These are phyloP conservation scores for Agrochola litura DNA, from an alignment of 2,888 invertebrate species.

Conservation along the genomic window DNA sequence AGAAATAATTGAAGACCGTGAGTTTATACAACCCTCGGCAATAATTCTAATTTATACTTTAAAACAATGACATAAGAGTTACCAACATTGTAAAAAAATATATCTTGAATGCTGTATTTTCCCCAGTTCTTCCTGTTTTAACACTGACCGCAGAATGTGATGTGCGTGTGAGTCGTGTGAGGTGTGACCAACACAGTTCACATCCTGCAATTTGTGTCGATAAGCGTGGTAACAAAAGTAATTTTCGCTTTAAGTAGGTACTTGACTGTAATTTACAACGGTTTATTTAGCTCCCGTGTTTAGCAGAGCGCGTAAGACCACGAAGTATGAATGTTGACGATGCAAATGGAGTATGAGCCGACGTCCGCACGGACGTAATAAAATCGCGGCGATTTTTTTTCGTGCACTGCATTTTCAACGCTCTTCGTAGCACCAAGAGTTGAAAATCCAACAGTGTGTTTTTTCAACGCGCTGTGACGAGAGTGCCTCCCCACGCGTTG, in stretches of 20 bases:
- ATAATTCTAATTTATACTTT: neutral
- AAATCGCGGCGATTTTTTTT: too few species aligned
- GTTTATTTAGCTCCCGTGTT: neutral
- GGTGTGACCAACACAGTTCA: neutral
- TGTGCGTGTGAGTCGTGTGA: neutral
- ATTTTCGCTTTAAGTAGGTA: constrained; percentile 16
- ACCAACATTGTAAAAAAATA: neutral
- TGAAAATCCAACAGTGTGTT: too few species aligned
- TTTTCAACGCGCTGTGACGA: too few species aligned
- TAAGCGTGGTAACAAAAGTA: neutral
- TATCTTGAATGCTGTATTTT: neutral
- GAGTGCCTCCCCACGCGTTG: too few species aligned
- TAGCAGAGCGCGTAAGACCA: neutral
- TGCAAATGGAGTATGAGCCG: neutral
- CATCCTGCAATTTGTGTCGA: constrained; percentile 26
- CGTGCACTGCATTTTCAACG: too few species aligned
- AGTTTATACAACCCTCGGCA: neutral
- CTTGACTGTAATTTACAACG: constrained; percentile 7
- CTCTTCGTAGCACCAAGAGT: too few species aligned
- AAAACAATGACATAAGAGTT: neutral
- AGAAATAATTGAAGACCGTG: neutral
- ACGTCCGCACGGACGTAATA: too few species aligned
- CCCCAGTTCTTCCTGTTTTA: neutral
- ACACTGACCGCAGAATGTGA: neutral
- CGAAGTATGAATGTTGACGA: neutral